A percentile compares a stretch with the other conserved stretches of the same genome.
Evolutionary conservation across 2,113 vertebrate species (phyloP).

Genomic region (Perca flavescens): DNA sequence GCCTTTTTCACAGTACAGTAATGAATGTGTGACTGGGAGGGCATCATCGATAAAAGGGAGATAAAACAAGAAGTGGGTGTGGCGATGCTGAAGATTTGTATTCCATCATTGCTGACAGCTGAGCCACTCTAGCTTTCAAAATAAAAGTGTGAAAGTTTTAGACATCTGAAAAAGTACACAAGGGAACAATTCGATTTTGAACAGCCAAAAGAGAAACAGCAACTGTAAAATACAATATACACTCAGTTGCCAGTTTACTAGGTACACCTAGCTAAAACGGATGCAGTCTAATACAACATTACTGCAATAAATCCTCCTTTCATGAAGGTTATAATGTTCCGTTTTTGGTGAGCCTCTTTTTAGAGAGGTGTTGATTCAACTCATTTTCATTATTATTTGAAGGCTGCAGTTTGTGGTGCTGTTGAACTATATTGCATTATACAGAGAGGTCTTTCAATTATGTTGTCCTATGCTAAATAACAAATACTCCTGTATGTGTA

Average conservation of each 20-base stretch:
- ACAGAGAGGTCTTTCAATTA: background rate
- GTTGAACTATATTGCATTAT: background rate
- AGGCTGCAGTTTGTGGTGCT: no score
- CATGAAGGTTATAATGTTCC: background rate
- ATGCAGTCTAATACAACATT: background rate
- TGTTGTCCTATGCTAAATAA: background rate
- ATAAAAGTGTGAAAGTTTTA: background rate
- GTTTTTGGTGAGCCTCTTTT: background rate
- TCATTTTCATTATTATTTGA: no score
- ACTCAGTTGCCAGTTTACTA: slow-evolving; percentile 1
- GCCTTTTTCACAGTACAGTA: background rate
- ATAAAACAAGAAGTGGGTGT: slow-evolving; percentile 44
- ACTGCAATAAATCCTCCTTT: background rate
- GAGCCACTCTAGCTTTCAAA: slow-evolving; percentile 11
- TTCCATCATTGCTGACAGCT: slow-evolving; percentile 27
- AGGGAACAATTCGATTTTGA: background rate
- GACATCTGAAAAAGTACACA: background rate
- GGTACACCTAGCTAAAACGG: background rate
- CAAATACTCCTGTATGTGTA: background rate
- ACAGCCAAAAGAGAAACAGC: background rate
- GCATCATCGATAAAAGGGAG: slow-evolving; percentile 26
- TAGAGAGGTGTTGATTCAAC: background rate
- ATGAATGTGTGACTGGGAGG: slow-evolving; percentile 21
- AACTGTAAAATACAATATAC: background rate
- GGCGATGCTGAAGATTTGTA: slow-evolving; percentile 18